These are phyloP conservation scores for Sarcophaga carnaria DNA, from an alignment of 2,888 invertebrate genomes.

Conservation along the genomic window DNA sequence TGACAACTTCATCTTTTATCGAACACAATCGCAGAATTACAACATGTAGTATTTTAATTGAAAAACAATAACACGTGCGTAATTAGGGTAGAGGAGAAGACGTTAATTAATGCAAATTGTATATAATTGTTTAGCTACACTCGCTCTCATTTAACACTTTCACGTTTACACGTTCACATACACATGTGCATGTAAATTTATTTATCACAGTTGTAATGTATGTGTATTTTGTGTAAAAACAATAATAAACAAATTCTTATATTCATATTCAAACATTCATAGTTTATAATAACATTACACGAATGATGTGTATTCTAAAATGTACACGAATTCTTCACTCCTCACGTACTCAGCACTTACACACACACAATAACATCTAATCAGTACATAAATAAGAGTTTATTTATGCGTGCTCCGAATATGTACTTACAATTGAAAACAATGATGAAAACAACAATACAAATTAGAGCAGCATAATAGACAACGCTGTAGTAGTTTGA, in stretches of 20 bases:
- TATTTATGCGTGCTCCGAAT: background rate
- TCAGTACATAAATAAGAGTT: background rate
- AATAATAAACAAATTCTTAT: background rate
- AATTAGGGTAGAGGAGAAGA: constrained; percentile 64
- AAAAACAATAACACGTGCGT: constrained; percentile 63
- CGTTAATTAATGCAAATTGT: constrained; percentile 73
- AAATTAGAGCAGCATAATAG: constrained; percentile 14
- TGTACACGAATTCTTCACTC: background rate
- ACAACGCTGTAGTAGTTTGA: too few species aligned
- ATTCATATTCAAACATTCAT: background rate
- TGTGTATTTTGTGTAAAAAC: too few species aligned
- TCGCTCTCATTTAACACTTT: background rate
- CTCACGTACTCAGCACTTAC: background rate
- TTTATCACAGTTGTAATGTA: background rate
- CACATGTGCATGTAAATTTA: background rate
- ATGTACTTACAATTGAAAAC: constrained; percentile 30
- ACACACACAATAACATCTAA: background rate
- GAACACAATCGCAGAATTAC: constrained; percentile 64
- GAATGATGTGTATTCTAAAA: constrained; percentile 43
- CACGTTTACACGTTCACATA: background rate
- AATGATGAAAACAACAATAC: constrained; percentile 23
- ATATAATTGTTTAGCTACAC: constrained; percentile 48
- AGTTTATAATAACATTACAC: constrained; percentile 40
- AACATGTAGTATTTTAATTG: constrained; percentile 43
- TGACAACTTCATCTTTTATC: background rate